Conservation (phyloP, 2,888 invertebrate genomes). For the Aporophyla lueneburgensis region DNA sequence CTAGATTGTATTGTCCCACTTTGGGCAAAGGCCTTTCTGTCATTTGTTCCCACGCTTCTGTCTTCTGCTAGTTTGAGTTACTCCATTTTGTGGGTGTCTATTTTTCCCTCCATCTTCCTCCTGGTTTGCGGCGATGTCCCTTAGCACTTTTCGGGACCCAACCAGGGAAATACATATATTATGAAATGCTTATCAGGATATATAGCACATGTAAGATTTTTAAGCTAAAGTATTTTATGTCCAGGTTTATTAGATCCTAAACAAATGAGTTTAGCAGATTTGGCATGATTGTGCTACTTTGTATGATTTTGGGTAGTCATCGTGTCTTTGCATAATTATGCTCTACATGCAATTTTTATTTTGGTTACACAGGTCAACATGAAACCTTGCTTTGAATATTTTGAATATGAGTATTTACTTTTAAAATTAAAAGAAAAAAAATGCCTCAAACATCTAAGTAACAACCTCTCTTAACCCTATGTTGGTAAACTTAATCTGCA, state of each 20-base stretch:
- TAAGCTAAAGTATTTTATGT: not conserved
- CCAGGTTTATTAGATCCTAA: not conserved
- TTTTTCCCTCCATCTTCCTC: not conserved
- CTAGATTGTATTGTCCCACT: not conserved
- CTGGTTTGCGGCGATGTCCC: not conserved
- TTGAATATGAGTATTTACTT: no score
- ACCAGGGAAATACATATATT: no score
- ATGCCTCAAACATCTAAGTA: no score
- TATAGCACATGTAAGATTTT: no score
- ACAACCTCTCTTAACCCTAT: no score
- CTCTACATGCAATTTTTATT: not conserved
- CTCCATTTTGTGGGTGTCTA: not conserved
- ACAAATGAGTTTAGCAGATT: not conserved
- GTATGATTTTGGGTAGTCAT: slow-evolving; percentile 8
- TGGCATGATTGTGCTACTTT: not conserved
- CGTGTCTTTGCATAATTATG: not conserved
- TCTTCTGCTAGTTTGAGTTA: not conserved
- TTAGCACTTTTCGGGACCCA: no score
- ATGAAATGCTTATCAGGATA: no score
- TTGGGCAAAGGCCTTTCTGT: not conserved
- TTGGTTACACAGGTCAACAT: not conserved
- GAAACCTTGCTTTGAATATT: not conserved
- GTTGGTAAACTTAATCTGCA: no score
- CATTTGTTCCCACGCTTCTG: no score
- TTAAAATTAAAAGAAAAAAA: no score